These are phyloP conservation scores for Chrysocyon brachyurus DNA, from an alignment of 2,797 vertebrate species.

Conservation along the genomic window DNA sequence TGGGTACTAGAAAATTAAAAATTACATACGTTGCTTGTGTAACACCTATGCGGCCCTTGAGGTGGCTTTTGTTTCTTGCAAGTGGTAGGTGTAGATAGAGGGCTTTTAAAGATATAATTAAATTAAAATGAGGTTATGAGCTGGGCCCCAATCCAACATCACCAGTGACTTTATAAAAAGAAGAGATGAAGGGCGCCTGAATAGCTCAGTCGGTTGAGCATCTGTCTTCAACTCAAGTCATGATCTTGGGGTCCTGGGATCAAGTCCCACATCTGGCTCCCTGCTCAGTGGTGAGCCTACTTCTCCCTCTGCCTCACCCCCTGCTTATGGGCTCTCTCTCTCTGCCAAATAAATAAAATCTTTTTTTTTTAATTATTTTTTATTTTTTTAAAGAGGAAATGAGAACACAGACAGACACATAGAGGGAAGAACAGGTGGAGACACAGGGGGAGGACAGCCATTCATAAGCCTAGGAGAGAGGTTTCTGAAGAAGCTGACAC, in stretches of 20 bases:
- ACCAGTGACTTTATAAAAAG: not conserved
- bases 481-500: not conserved
- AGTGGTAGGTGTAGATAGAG: not conserved
- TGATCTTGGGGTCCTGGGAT: no score
- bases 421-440: accelerated
- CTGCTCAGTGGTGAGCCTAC: no score
- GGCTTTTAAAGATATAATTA: not conserved
- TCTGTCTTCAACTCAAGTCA: no score
- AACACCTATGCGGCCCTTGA: not conserved
- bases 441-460: not conserved
- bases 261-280: no score
- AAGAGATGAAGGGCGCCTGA: not conserved
- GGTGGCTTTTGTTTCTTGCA: not conserved
- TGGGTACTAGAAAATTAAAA: not conserved
- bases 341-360: no score
- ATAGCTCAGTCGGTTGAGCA: no score
- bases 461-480: not conserved
- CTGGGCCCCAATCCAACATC: not conserved
- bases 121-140: not conserved
- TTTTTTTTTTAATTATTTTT: no score
- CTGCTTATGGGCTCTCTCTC: no score
- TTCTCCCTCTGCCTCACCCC: no score
- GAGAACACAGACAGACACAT: not conserved
- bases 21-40: not conserved
- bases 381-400: not conserved